Conservation (phyloP, 1,140 invertebrate genomes). For the Lerema accius region DNA sequence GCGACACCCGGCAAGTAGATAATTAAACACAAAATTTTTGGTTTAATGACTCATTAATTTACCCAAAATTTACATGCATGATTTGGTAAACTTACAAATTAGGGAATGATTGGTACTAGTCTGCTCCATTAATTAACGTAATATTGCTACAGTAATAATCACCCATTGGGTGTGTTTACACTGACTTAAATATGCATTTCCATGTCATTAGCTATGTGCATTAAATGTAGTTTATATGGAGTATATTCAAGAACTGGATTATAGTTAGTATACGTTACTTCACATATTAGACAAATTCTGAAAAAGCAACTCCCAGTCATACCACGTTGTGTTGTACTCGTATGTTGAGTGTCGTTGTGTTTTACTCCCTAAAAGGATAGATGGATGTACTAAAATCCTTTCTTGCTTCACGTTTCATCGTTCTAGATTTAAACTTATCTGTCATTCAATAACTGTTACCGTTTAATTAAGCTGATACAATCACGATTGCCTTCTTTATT, state of each 20-base stretch:
- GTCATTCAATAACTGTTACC: no score
- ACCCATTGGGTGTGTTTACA: background rate
- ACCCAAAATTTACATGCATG: conserved; percentile 14
- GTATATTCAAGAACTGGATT: background rate
- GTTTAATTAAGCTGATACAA: no score
- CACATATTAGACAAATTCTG: no score
- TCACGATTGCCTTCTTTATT: no score
- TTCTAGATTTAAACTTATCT: no score
- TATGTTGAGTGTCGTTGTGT: no score
- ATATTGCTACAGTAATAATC: conserved; percentile 22
- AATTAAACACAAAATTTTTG: background rate
- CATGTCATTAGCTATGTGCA: background rate
- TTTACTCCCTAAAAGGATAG: no score
- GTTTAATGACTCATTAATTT: background rate
- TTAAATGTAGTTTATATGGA: background rate
- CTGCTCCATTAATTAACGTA: conserved; percentile 17
- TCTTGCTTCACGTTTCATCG: no score
- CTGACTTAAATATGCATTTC: conserved; percentile 3
- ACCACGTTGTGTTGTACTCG: no score
- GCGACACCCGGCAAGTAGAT: background rate
- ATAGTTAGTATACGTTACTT: no score
- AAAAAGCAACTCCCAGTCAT: no score
- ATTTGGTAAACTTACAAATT: conserved; percentile 16
- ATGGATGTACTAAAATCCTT: no score
- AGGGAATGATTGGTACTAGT: conserved; percentile 7